Evolutionary conservation across 2,888 invertebrate genomes (phyloP).

Genomic region (Troides aeacus): DNA sequence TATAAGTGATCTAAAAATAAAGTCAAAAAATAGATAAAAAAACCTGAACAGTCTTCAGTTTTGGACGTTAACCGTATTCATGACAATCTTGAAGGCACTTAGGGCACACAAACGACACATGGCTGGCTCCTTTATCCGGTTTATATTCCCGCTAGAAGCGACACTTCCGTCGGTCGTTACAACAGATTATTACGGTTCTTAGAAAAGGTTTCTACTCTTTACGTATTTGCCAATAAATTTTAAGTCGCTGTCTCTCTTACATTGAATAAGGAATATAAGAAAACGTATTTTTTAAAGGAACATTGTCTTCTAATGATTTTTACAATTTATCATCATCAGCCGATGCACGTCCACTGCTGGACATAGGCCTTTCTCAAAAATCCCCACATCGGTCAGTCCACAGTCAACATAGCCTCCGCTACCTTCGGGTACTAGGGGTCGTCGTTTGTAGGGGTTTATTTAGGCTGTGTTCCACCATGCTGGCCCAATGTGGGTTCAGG

Average conservation of each 20-base stretch:
- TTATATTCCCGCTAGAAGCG: slow-evolving; percentile 49
- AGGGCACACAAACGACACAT: slow-evolving; percentile 2
- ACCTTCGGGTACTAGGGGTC: too few relatives aligned
- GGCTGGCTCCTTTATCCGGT: slow-evolving; percentile 34
- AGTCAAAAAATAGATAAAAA: not conserved
- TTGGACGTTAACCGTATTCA: slow-evolving; percentile 9
- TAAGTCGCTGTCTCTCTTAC: not conserved
- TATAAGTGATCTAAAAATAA: too few relatives aligned
- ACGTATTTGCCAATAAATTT: not conserved
- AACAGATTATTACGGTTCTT: slow-evolving; percentile 66
- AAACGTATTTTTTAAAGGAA: not conserved
- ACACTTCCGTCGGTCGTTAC: slow-evolving; percentile 53
- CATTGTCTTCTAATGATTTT: not conserved
- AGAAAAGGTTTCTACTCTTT: slow-evolving; percentile 6
- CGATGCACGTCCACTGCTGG: too few relatives aligned
- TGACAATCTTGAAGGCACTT: slow-evolving; percentile 4
- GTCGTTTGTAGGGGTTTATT: too few relatives aligned
- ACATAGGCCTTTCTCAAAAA: too few relatives aligned
- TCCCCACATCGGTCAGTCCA: too few relatives aligned
- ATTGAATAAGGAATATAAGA: too few relatives aligned
- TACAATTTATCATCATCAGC: not conserved
- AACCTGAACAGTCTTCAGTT: not conserved
- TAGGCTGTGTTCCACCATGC: too few relatives aligned
- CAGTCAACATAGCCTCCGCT: too few relatives aligned
- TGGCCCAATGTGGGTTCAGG: too few relatives aligned